Evolutionary conservation across 1,140 invertebrate species (phyloP).

Genomic region (Dendroctonus valens): DNA sequence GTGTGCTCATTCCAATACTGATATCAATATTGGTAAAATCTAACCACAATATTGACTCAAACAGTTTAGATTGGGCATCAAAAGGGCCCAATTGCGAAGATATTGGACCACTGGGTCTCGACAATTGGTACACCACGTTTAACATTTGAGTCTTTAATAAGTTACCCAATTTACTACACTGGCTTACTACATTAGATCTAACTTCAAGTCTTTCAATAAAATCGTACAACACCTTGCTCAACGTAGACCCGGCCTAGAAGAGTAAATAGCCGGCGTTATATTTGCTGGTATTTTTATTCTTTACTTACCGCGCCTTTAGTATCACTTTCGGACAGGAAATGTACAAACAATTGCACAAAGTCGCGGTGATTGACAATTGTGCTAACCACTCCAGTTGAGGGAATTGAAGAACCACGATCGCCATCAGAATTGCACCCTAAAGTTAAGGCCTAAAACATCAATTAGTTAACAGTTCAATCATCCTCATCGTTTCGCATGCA

Average conservation of each 20-base stretch:
- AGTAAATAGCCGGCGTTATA: conserved; percentile 2
- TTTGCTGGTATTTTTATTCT: background rate
- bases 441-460: conserved; percentile 37
- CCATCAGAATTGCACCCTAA: conserved; percentile 46
- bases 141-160: conserved; percentile 69
- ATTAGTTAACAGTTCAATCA: too few species aligned
- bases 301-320: conserved; percentile 57
- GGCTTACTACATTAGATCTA: conserved; percentile 64
- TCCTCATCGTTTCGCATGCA: too few species aligned
- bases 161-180: conserved; percentile 57
- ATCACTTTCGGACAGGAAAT: conserved; percentile 68
- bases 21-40: conserved; percentile 69
- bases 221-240: conserved; percentile 71
- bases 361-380: conserved; percentile 66
- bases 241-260: conserved; percentile 73
- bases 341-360: conserved; percentile 69
- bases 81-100: conserved; percentile 71
- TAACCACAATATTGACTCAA: conserved; percentile 65
- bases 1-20: conserved; percentile 70
- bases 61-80: conserved; percentile 75
- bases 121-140: conserved; percentile 69
- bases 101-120: conserved; percentile 69
- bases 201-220: conserved; percentile 69
- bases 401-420: conserved; percentile 42
- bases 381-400: conserved; percentile 36